These are phyloP conservation scores for Cetoscarus ocellatus DNA, from an alignment of 2,797 vertebrate species.

Conservation along the genomic window DNA sequence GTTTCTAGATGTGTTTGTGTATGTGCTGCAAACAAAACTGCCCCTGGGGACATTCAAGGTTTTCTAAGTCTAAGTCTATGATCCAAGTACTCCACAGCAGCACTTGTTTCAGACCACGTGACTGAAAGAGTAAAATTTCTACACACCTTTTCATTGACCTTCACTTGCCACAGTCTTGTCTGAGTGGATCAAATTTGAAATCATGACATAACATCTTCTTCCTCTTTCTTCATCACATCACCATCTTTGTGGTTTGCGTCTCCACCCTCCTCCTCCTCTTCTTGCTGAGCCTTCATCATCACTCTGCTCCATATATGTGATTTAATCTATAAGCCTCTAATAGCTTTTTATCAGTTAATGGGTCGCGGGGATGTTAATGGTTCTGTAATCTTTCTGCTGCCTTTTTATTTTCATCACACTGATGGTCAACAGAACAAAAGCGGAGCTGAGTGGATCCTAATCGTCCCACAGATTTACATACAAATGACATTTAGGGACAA, in stretches of 20 bases:
- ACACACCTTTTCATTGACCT: neutral
- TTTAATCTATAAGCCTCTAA: constrained; percentile 80
- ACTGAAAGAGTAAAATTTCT: neutral
- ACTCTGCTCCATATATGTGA: constrained; percentile 70
- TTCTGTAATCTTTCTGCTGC: constrained; percentile 75
- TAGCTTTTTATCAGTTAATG: constrained; percentile 83
- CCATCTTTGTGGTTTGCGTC: neutral
- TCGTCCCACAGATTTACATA: constrained; percentile 71
- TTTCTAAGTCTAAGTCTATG: too few relatives aligned
- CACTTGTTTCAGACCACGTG: too few relatives aligned
- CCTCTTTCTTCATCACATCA: neutral
- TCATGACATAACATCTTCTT: neutral
- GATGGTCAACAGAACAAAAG: constrained; percentile 69
- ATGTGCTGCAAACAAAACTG: too few relatives aligned
- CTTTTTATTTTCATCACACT: constrained; percentile 73
- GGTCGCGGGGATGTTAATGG: constrained; percentile 71
- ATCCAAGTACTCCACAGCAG: too few relatives aligned
- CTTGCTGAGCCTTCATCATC: constrained; percentile 31
- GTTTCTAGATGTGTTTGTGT: too few relatives aligned
- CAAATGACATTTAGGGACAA: constrained; percentile 71
- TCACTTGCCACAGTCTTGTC: neutral
- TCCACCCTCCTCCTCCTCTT: constrained; percentile 20
- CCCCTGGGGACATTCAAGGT: too few relatives aligned
- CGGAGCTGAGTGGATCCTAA: constrained; percentile 72
- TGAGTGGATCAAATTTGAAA: constrained; percentile 1